These are phyloP conservation scores for Merluccius polli DNA, from an alignment of 2,797 vertebrate genomes.

Conservation along the genomic window DNA sequence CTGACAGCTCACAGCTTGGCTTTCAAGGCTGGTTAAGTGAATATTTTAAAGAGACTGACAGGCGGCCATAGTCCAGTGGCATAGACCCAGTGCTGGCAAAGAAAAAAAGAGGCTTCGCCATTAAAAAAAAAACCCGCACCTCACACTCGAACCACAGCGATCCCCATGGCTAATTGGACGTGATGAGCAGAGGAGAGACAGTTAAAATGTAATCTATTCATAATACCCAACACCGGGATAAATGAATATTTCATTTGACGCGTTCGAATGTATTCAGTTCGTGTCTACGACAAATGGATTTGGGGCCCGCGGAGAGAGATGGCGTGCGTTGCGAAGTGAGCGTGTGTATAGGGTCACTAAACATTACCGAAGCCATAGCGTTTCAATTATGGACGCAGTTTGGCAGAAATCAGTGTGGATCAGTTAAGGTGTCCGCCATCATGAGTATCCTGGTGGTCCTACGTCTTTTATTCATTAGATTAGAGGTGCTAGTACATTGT, in stretches of 20 bases:
- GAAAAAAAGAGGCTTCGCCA: not conserved
- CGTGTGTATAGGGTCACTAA: no score
- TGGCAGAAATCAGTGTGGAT: not conserved
- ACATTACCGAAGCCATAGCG: no score
- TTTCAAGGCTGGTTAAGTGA: constrained; percentile 45
- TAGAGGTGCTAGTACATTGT: constrained; percentile 18
- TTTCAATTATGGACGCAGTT: not conserved
- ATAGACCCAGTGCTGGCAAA: constrained; percentile 41
- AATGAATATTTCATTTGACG: constrained; percentile 53
- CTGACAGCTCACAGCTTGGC: constrained; percentile 60
- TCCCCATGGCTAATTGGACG: constrained; percentile 49
- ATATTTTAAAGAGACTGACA: constrained; percentile 61
- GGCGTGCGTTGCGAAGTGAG: no score
- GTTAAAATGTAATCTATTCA: constrained; percentile 54
- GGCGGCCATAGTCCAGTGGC: constrained; percentile 21
- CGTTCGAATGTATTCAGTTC: constrained; percentile 14
- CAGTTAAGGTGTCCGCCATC: not conserved
- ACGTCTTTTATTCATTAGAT: not conserved
- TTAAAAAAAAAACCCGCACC: not conserved
- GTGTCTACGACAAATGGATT: constrained; percentile 8
- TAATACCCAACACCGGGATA: constrained; percentile 40
- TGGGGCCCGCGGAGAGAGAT: not conserved
- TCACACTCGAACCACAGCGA: not conserved
- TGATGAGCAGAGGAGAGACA: constrained; percentile 50
- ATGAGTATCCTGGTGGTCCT: not conserved